These are phyloP conservation scores for Melanotaenia maccullochi DNA, from an alignment of 2,797 vertebrate species.

Conservation along the genomic window DNA sequence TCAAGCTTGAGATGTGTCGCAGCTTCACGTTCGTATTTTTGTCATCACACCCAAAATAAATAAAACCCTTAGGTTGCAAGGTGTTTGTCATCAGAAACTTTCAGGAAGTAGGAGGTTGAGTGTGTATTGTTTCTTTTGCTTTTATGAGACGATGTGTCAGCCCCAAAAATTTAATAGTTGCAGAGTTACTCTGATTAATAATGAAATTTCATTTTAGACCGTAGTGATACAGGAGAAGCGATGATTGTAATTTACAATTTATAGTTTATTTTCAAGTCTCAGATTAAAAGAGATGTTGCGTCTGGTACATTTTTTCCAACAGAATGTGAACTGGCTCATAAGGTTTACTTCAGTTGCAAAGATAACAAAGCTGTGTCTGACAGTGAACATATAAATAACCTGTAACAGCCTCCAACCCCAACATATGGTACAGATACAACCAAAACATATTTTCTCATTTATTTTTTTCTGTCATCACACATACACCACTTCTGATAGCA, in stretches of 20 bases:
- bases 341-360: slow-evolving; percentile 19
- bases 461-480: slow-evolving; percentile 9
- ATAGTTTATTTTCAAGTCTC: not conserved
- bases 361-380: slow-evolving; percentile 7
- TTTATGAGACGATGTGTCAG: slow-evolving; percentile 2
- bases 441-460: slow-evolving; percentile 27
- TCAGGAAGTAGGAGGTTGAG: slow-evolving; percentile 38
- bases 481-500: not conserved
- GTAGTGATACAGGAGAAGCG: not conserved
- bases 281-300: slow-evolving; percentile 2
- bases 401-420: not conserved
- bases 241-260: not conserved
- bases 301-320: not conserved
- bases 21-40: slow-evolving; percentile 55
- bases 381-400: not conserved
- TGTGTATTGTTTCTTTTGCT: slow-evolving; percentile 12
- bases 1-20: slow-evolving; percentile 40
- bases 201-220: not conserved
- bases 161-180: not conserved
- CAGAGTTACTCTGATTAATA: not conserved
- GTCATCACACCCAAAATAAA: slow-evolving; percentile 57
- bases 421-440: slow-evolving; percentile 18
- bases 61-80: slow-evolving; percentile 52
- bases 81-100: slow-evolving; percentile 58
- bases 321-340: slow-evolving; percentile 14